Evolutionary conservation across 2,888 invertebrate species (phyloP), one percentile per base, ranked within the genome.

Genomic region (Cosmia trapezina): DNA sequence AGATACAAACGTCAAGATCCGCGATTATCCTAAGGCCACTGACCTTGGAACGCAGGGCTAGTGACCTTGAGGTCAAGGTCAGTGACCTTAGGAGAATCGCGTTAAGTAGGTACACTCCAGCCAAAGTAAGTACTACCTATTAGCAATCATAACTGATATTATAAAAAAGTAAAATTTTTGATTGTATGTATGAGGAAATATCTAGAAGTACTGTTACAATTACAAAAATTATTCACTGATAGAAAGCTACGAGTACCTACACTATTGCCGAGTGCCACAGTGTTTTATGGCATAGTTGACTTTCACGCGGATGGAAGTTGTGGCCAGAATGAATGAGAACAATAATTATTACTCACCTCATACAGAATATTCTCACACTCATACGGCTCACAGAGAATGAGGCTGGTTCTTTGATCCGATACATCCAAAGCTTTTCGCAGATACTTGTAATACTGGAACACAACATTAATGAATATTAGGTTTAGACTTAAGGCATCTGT

Each of bases 291-390:
- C 33, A 33, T n/a, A 59, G 8, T 37, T 14, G 12, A 8, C 14
- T 59, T n/a, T 0, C 37, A 8, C n/a, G 14, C 4, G 4, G 19
- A n/a, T 0, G 11, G 37, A 37, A 37, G 11, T 12, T 1, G 12
- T 19, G 4, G n/a, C 12, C 4, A 57, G 4, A 59, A 8, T 6
- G 14, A 63, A 9, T 22, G n/a, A 19, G 6, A 59, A 12, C 1
- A 19, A 54, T 53, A 19, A 19, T n/a, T 1, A 41, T 22, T 54
- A 45, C 8, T 81, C 92, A 97, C 97, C 95, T 97, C 96, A 63
- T 91, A 86, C 22, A 97, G 87, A 69, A 97, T 91, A 78, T 94
- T 94, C 89, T 97, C 97, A 77, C 97, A 97, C 83, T 97, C 94
- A 67, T 91, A 90, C 7, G 96, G 96, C 60, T 95, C 94, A 68